Evolutionary conservation across 2,113 vertebrate genomes (phyloP).

Genomic region (Melanostigma gelatinosum): DNA sequence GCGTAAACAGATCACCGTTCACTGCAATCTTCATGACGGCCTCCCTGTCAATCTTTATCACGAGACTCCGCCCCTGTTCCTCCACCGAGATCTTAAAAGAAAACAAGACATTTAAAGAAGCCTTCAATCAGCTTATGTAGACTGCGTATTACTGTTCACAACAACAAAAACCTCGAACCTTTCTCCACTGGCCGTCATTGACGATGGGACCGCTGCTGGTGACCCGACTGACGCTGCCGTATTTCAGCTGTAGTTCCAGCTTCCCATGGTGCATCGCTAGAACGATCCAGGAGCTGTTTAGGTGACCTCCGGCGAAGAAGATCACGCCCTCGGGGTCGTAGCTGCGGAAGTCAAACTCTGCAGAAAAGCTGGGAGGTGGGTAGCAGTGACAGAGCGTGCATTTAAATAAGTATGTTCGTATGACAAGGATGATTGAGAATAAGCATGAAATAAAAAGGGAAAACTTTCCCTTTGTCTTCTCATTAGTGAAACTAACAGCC

Average conservation of each 20-base stretch:
- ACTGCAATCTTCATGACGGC: constrained; percentile 98
- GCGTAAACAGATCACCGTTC: constrained; percentile 90
- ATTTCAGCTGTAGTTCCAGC: constrained; percentile 94
- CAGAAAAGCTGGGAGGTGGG: constrained; percentile 79
- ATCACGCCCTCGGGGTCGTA: constrained; percentile 95
- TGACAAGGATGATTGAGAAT: neutral
- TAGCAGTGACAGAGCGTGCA: neutral
- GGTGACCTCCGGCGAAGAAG: constrained; percentile 95
- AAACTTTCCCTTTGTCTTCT: neutral
- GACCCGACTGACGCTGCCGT: constrained; percentile 86
- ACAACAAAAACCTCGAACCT: constrained; percentile 77
- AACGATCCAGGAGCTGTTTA: constrained; percentile 93
- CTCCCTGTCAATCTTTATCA: constrained; percentile 95
- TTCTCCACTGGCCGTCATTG: constrained; percentile 95
- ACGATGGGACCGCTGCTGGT: constrained; percentile 91
- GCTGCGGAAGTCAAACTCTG: constrained; percentile 97
- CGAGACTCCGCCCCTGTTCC: constrained; percentile 90
- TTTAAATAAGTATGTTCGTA: neutral
- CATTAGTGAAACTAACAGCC: constrained; percentile 1
- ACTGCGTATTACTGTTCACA: neutral
- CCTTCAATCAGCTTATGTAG: neutral
- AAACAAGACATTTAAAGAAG: neutral
- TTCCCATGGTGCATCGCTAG: constrained; percentile 90
- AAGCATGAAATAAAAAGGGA: neutral
- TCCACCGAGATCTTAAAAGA: constrained; percentile 91